A percentile compares a stretch with the other conserved stretches of the same genome.
Evolutionary conservation across 2,797 vertebrate species (phyloP).

Genomic region (Holocentrus rufus): DNA sequence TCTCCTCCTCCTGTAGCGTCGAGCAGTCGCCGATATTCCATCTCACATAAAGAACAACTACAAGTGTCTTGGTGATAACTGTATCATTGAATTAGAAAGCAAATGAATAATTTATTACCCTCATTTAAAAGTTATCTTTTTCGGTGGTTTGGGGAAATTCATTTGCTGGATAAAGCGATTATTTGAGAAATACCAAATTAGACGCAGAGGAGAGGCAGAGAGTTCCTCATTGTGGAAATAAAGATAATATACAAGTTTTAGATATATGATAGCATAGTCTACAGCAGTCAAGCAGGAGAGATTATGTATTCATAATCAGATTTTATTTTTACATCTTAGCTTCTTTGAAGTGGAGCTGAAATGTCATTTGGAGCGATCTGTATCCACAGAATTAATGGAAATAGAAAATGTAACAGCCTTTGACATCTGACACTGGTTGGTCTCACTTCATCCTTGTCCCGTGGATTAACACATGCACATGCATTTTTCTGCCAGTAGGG

Average conservation of each 20-base stretch:
- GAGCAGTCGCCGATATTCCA: slow-evolving; percentile 33
- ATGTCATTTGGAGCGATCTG: too few relatives aligned
- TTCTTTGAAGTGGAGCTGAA: too few relatives aligned
- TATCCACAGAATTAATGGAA: too few relatives aligned
- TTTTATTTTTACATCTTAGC: too few relatives aligned
- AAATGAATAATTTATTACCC: too few relatives aligned
- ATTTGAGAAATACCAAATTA: not conserved
- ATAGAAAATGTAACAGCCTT: too few relatives aligned
- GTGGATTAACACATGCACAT: not conserved
- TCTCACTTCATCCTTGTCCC: too few relatives aligned
- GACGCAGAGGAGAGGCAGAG: not conserved
- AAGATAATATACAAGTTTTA: too few relatives aligned
- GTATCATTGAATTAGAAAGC: slow-evolving; percentile 3
- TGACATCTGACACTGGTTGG: too few relatives aligned
- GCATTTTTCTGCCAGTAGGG: not conserved
- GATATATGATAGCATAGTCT: not conserved
- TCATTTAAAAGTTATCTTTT: not conserved
- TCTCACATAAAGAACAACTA: not conserved
- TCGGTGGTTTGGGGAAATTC: not conserved
- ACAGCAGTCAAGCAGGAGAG: too few relatives aligned
- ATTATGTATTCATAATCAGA: too few relatives aligned
- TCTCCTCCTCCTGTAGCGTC: slow-evolving; percentile 36
- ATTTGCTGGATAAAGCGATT: not conserved
- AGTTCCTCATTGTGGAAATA: too few relatives aligned
- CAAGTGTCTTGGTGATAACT: slow-evolving; percentile 7